These are phyloP conservation scores for Asteroscopus sphinx DNA, from an alignment of 2,888 invertebrate species.

Conservation along the genomic window DNA sequence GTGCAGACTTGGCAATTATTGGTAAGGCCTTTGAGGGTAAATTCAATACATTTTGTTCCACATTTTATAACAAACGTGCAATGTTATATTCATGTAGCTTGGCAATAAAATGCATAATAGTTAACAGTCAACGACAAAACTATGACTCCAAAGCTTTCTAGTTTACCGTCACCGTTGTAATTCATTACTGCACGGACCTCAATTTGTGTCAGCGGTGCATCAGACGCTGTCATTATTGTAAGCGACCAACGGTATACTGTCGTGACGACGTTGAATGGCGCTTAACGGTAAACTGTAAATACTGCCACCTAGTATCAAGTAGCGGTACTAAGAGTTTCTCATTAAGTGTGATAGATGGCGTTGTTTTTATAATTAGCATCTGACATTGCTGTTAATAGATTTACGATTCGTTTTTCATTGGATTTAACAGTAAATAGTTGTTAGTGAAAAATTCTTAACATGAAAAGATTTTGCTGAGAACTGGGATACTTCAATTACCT, in stretches of 20 bases:
- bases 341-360: conserved; percentile 73
- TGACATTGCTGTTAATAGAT: conserved; percentile 38
- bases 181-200: conserved; percentile 70
- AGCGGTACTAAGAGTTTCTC: conserved; percentile 81
- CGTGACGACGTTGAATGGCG: conserved; percentile 69
- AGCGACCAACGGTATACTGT: conserved; percentile 68
- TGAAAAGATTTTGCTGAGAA: conserved; percentile 40
- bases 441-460: conserved; percentile 31
- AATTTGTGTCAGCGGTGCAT: conserved; percentile 77
- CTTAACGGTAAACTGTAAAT: conserved; percentile 72
- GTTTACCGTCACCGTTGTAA: conserved; percentile 64
- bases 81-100: conserved; percentile 31
- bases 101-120: conserved; percentile 39
- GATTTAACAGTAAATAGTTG: conserved; percentile 45
- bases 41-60: conserved; percentile 4
- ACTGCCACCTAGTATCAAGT: conserved; percentile 83
- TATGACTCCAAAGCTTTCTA: conserved; percentile 46
- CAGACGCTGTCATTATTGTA: conserved; percentile 73
- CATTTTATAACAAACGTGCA: conserved; percentile 10
- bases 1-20: too few species aligned
- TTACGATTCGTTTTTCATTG: conserved; percentile 49
- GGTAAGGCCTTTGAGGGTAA: conserved; percentile 2
- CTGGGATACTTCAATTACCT: conserved; percentile 45
- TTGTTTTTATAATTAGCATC: conserved; percentile 57
- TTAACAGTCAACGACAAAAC: conserved; percentile 34